A percentile compares a stretch with the other conserved stretches of the same genome.
Conservation (phyloP, 2,888 invertebrate genomes). For the Mythimna pallens region DNA sequence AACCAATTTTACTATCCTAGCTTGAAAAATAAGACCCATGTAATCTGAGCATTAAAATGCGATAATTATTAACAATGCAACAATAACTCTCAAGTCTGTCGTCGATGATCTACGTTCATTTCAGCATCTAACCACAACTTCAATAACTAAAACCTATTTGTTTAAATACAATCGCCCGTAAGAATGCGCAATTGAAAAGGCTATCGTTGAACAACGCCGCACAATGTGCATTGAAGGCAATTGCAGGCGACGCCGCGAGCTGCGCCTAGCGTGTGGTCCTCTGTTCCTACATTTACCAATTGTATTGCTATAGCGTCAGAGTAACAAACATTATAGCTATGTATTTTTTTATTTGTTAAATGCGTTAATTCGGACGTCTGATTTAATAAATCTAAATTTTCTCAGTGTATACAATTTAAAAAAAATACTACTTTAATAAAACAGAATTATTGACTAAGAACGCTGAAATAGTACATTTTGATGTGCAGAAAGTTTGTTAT, state of each 20-base stretch:
- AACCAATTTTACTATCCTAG: too few species aligned
- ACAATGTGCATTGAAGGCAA: constrained; percentile 82
- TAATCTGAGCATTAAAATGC: background rate
- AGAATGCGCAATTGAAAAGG: constrained; percentile 80
- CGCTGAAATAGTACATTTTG: too few species aligned
- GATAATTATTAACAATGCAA: constrained; percentile 40
- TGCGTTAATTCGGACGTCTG: background rate
- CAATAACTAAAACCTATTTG: constrained; percentile 63
- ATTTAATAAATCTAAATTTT: background rate
- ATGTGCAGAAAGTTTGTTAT: too few species aligned
- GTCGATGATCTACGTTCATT: constrained; percentile 28
- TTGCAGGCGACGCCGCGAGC: constrained; percentile 76
- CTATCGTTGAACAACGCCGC: constrained; percentile 78
- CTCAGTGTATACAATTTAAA: background rate
- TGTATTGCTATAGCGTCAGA: constrained; percentile 59
- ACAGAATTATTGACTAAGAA: too few species aligned
- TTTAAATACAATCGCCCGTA: constrained; percentile 71
- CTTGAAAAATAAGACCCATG: too few species aligned
- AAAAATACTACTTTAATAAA: too few species aligned
- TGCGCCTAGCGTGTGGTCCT: constrained; percentile 74
- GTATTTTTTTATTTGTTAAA: background rate
- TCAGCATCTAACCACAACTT: constrained; percentile 57
- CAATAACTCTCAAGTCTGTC: constrained; percentile 20
- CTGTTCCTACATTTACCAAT: constrained; percentile 54
- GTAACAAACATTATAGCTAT: constrained; percentile 42